Evolutionary conservation across 2,113 vertebrate genomes (phyloP), one percentile per base, ranked within the genome.

Genomic region (Thinocorus orbignyianus): DNA sequence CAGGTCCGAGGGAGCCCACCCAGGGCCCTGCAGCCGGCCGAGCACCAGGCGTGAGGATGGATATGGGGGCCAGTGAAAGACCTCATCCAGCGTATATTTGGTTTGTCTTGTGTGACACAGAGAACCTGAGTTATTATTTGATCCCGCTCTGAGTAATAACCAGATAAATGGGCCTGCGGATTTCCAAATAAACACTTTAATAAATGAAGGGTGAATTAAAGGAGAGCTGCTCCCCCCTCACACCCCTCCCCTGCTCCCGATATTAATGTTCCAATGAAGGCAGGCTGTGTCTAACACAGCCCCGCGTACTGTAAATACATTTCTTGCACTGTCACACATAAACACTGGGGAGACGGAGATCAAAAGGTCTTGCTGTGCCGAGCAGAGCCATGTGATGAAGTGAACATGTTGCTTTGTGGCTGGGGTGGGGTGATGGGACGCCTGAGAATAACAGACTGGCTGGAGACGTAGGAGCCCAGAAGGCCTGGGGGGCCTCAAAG

Each of bases 171-270:
- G 62, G 93, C 70, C 26, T 77, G 88, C 2, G 12, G 97, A 55
- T 98, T 98, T 97, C 95, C 97, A 98, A 98, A 98, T 98, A 98
- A 98, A 98, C 98, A 98, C 62, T 95, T 97, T 88, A 84, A 62
- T 97, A 98, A 97, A 97, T 96, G 97, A 97, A 82, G 97, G 97
- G 95, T 91, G 95, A 90, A 97, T 96, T 95, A 94, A 94, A 94
- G 95, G 94, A 74, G 95, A 61, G 71, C 94, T 89, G 92, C 93
- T 76, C 65, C 51, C 84, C 64, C 30, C 35, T 9, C 28, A 14
- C 57, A 5, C 31, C 12, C 44, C 19, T 39, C 41, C 51, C 46
- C 93, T 64, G 73, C 81, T 78, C 81, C 92, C 84, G 35, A 37
- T 90, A 90, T 95, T 95, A 97, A 97, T 93, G 97, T 91, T 91